Evolutionary conservation across 2,113 vertebrate species (phyloP).

Genomic region (Catharus bicknelli): DNA sequence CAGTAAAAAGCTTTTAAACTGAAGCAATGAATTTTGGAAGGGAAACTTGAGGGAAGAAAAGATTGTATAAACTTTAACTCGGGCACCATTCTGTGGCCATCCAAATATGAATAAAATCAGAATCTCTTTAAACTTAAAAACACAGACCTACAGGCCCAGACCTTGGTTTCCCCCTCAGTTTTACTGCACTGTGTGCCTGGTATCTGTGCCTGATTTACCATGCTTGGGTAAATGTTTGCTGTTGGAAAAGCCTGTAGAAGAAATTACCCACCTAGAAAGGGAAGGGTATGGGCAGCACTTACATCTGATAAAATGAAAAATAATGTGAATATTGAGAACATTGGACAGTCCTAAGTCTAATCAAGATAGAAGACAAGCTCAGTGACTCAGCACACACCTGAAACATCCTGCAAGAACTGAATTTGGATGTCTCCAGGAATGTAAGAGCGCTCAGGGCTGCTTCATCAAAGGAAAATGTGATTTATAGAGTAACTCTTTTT

Average conservation of each 20-base stretch:
- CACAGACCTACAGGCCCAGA: neutral
- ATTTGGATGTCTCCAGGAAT: neutral
- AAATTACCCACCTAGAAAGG: neutral
- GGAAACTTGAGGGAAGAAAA: neutral
- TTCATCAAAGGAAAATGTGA: neutral
- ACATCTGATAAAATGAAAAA: neutral
- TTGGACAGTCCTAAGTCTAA: neutral
- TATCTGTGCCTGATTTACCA: neutral
- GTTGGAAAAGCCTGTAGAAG: neutral
- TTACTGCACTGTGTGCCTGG: neutral
- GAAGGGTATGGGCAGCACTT: neutral
- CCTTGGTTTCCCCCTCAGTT: neutral
- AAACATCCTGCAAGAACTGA: neutral
- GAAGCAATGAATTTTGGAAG: neutral
- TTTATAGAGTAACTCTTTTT: neutral
- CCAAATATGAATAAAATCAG: neutral
- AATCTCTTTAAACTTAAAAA: neutral
- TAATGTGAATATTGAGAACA: neutral
- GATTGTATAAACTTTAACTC: neutral
- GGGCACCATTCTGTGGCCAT: neutral
- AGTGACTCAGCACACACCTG: neutral
- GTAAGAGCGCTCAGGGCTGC: neutral
- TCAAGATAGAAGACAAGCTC: neutral
- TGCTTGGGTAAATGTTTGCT: neutral
- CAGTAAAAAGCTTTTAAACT: neutral